phyloP scores from a whole-genome alignment of 2,888 invertebrate species.

The Apamea anceps region DNA sequence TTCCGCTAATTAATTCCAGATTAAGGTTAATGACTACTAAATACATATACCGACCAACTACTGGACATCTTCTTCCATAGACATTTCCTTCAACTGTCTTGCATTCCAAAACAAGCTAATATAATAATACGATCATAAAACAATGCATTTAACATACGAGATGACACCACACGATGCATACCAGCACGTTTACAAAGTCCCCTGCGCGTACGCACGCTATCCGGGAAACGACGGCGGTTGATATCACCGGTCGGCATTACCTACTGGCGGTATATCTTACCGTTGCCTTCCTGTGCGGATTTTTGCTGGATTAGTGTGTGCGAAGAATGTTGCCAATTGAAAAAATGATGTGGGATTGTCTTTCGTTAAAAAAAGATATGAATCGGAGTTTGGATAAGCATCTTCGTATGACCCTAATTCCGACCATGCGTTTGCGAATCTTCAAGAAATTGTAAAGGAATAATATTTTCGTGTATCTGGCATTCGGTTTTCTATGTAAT shows the following conservation, averaged over 20 bases:
- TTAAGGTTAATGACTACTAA: not conserved
- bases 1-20: not conserved
- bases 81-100: not conserved
- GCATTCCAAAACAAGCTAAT: slow-evolving; percentile 9
- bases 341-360: not conserved
- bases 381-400: not conserved
- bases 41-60: not conserved
- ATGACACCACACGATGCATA: slow-evolving; percentile 35
- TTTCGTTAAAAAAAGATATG: not conserved
- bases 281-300: slow-evolving; percentile 40
- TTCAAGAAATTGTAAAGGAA: not conserved
- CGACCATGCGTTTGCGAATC: not conserved
- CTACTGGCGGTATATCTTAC: slow-evolving; percentile 43
- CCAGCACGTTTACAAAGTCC: slow-evolving; percentile 36
- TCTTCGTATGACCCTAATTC: not conserved
- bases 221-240: slow-evolving; percentile 57
- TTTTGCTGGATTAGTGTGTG: slow-evolving; percentile 24
- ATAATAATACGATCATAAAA: slow-evolving; percentile 26
- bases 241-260: slow-evolving; percentile 46
- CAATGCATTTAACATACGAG: slow-evolving; percentile 18
- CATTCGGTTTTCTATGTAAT: not conserved
- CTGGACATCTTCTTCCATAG: too few species aligned
- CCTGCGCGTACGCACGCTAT: slow-evolving; percentile 52
- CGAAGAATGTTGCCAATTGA: not conserved
- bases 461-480: not conserved